Percentiles rank a stretch among this genome's conserved stretches.
These are phyloP conservation scores for Dissostichus mawsoni DNA, from an alignment of 2,113 vertebrate species.

Conservation along the genomic window DNA sequence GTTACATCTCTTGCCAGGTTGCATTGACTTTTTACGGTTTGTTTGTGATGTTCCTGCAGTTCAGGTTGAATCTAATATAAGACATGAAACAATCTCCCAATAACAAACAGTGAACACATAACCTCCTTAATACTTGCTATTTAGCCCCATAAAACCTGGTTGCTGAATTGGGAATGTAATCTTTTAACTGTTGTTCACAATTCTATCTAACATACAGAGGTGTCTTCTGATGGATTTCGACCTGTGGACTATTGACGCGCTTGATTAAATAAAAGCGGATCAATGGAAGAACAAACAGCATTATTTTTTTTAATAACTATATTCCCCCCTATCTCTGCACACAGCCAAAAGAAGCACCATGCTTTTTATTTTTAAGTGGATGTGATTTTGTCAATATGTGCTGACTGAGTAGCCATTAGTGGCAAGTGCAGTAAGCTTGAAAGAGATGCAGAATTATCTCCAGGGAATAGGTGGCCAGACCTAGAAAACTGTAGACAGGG, in stretches of 20 bases:
- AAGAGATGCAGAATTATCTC: constrained; percentile 8
- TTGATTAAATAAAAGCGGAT: constrained; percentile 16
- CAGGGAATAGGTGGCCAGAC: neutral
- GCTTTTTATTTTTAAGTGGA: neutral
- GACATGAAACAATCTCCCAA: neutral
- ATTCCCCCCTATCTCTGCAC: neutral
- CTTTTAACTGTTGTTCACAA: neutral
- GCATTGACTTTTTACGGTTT: neutral
- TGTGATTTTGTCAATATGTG: neutral
- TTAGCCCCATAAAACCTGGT: neutral
- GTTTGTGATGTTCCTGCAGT: neutral
- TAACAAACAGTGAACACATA: neutral
- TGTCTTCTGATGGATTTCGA: neutral
- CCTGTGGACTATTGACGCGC: constrained; percentile 18
- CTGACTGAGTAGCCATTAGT: constrained; percentile 1
- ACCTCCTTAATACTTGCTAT: neutral
- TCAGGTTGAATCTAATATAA: neutral
- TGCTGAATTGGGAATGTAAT: neutral
- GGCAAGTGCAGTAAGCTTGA: neutral
- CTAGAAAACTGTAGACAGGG: constrained; percentile 7
- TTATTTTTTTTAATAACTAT: neutral
- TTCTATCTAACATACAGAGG: neutral
- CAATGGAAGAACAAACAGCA: neutral
- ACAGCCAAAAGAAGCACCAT: neutral
- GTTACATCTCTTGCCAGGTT: constrained; percentile 2